Evolutionary conservation across 2,797 vertebrate species (phyloP).

Genomic region (Spondyliosoma cantharus): DNA sequence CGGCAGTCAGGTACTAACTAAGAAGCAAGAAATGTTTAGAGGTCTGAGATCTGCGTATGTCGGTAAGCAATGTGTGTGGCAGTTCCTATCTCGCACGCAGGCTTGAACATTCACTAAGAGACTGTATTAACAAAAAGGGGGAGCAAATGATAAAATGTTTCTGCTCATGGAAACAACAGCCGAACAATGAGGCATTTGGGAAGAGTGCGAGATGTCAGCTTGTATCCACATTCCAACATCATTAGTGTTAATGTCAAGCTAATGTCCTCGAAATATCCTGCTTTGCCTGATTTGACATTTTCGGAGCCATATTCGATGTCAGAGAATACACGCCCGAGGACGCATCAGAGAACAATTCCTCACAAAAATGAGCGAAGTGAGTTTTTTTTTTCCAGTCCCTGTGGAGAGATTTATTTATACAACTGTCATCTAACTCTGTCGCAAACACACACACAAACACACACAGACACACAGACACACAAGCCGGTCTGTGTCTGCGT

Average conservation of each 20-base stretch:
- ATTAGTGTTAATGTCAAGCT: slow-evolving; percentile 65
- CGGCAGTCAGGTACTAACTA: slow-evolving; percentile 24
- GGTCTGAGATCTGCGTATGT: not conserved
- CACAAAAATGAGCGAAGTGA: slow-evolving; percentile 58
- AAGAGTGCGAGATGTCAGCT: slow-evolving; percentile 45
- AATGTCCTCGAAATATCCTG: slow-evolving; percentile 54
- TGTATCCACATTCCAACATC: slow-evolving; percentile 50
- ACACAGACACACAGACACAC: not conserved
- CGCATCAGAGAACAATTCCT: slow-evolving; percentile 47
- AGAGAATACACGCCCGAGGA: slow-evolving; percentile 39
- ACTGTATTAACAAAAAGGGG: not conserved
- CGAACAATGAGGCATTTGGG: slow-evolving; percentile 34
- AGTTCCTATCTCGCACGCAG: not conserved
- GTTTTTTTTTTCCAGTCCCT: slow-evolving; percentile 57
- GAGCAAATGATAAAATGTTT: slow-evolving; percentile 23
- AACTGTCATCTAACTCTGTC: slow-evolving; percentile 59
- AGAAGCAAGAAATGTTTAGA: slow-evolving; percentile 10
- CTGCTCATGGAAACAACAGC: slow-evolving; percentile 7
- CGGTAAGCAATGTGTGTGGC: not conserved
- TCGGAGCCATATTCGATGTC: slow-evolving; percentile 53
- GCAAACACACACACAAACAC: slow-evolving; percentile 3
- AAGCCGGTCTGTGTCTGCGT: not conserved
- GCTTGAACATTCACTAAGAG: not conserved
- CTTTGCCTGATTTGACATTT: slow-evolving; percentile 57
- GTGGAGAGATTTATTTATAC: slow-evolving; percentile 73